These are phyloP conservation scores for Drosophila niveifrons DNA, from an alignment of 2,888 invertebrate species.

Conservation along the genomic window DNA sequence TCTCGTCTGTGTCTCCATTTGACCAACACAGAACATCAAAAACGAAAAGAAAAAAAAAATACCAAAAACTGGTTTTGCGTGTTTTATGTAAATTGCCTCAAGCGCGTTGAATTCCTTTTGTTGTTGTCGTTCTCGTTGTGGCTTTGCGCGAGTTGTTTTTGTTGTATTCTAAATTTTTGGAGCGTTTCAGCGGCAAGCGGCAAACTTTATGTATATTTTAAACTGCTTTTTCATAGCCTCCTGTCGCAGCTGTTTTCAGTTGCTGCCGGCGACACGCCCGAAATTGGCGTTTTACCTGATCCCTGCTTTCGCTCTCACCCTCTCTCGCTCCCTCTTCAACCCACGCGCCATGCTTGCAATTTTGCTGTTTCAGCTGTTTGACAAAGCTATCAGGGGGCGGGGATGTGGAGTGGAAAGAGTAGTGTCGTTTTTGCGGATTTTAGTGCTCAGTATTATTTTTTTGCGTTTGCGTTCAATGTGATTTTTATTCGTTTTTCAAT, in stretches of 20 bases:
- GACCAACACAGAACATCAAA: constrained; percentile 51
- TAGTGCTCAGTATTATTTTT: constrained; percentile 31
- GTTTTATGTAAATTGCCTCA: constrained; percentile 83
- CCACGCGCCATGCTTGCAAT: constrained; percentile 28
- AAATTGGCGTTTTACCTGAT: constrained; percentile 41
- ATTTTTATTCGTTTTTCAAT: constrained; percentile 55
- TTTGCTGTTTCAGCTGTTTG: constrained; percentile 45
- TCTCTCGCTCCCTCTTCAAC: not conserved
- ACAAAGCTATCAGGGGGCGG: not conserved
- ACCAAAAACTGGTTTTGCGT: constrained; percentile 79
- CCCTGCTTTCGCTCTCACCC: not conserved
- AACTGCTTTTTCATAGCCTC: constrained; percentile 59
- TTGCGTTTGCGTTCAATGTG: constrained; percentile 45
- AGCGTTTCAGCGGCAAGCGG: constrained; percentile 3
- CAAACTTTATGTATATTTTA: constrained; percentile 16
- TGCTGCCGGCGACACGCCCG: constrained; percentile 50
- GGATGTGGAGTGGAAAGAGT: not conserved
- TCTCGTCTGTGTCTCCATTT: constrained; percentile 21
- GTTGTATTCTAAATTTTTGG: constrained; percentile 41
- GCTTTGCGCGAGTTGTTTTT: constrained; percentile 23
- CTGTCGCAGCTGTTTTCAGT: constrained; percentile 47
- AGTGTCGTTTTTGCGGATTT: constrained; percentile 19
- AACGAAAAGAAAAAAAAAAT: constrained; percentile 41
- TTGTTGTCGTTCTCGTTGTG: constrained; percentile 37
- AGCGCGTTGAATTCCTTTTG: constrained; percentile 68